phyloP scores from a whole-genome alignment of 2,113 vertebrate genomes.

The Cariama cristata region DNA sequence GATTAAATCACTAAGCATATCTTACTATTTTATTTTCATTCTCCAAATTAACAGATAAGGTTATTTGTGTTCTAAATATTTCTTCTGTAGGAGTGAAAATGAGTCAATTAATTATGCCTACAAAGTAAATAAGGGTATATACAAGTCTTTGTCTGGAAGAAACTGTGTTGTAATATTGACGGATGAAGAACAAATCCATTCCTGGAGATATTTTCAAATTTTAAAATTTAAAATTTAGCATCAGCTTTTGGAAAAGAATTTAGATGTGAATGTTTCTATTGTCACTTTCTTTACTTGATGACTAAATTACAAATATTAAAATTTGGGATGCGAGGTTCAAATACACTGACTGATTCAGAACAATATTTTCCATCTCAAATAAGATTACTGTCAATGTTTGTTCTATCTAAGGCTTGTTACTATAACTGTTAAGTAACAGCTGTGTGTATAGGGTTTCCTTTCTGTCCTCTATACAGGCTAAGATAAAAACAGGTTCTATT shows the following conservation, averaged over 20 bases:
- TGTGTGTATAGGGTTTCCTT: background rate
- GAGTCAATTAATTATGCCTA: background rate
- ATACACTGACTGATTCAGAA: background rate
- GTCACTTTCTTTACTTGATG: background rate
- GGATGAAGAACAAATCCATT: background rate
- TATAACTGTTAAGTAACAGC: background rate
- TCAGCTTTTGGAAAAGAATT: background rate
- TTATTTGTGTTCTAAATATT: background rate
- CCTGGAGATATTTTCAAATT: background rate
- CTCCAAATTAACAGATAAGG: background rate
- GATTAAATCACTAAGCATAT: background rate
- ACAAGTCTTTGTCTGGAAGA: background rate
- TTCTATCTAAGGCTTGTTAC: background rate
- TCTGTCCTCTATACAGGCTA: background rate
- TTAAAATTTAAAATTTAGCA: background rate
- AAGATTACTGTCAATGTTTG: background rate
- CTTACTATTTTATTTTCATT: background rate
- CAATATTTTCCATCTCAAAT: background rate
- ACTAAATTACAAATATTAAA: background rate
- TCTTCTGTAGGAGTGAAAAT: background rate
- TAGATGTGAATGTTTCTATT: background rate
- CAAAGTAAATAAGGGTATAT: background rate
- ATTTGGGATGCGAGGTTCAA: background rate
- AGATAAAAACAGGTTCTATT: background rate
- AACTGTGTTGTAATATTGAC: background rate